Evolutionary conservation across 1,140 invertebrate species (phyloP).

Genomic region (Chrysopa pallens): DNA sequence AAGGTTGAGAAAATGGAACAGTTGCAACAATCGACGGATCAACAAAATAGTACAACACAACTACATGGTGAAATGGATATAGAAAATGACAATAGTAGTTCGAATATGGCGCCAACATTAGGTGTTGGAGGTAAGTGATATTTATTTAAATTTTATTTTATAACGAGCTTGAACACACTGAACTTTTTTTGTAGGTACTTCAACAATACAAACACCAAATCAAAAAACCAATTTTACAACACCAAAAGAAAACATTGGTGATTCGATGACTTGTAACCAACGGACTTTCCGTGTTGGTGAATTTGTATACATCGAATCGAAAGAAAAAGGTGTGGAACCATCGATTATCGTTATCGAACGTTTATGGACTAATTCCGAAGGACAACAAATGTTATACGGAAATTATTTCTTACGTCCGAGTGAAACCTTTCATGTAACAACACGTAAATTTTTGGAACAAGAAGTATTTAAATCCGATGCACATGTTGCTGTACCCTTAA

Average conservation of each 20-base stretch:
- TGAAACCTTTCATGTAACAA: slow-evolving; percentile 91
- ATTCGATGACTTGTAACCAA: slow-evolving; percentile 46
- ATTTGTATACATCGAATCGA: slow-evolving; percentile 76
- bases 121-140: too few relatives aligned
- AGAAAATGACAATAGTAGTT: too few relatives aligned
- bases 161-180: too few relatives aligned
- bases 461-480: slow-evolving; percentile 93
- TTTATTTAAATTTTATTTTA: too few relatives aligned
- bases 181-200: too few relatives aligned
- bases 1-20: slow-evolving; percentile 58
- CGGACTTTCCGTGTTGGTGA: slow-evolving; percentile 65
- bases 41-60: too few relatives aligned
- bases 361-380: slow-evolving; percentile 65
- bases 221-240: slow-evolving; percentile 21
- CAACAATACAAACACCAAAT: too few relatives aligned
- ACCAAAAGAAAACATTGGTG: slow-evolving; percentile 21
- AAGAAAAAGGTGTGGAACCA: slow-evolving; percentile 54
- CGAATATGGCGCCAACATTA: too few relatives aligned
- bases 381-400: slow-evolving; percentile 77
- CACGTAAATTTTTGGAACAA: slow-evolving; percentile 87
- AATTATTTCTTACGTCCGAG: slow-evolving; percentile 59
- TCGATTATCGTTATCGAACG: slow-evolving; percentile 80
- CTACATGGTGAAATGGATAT: too few relatives aligned
- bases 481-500: slow-evolving; percentile 63
- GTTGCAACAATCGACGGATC: slow-evolving; percentile 16